Conservation (phyloP, 2,888 invertebrate genomes). For the Alentia gelatinosa region DNA sequence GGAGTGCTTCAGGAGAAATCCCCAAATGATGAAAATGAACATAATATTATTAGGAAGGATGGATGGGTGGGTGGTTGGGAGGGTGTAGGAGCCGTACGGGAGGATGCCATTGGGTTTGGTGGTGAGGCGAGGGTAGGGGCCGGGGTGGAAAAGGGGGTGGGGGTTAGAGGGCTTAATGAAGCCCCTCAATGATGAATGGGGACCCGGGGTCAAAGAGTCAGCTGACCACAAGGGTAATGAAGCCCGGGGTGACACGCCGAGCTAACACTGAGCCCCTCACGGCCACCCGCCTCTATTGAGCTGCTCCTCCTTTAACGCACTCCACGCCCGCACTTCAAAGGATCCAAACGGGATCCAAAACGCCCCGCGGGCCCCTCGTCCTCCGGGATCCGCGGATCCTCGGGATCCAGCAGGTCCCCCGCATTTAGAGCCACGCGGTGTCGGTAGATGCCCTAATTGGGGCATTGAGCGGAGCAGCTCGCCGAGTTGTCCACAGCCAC, state of each 20-base stretch:
- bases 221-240: constrained; percentile 43
- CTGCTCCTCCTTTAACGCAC: not conserved
- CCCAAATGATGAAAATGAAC: constrained; percentile 35
- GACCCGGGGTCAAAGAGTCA: constrained; percentile 34
- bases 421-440: not conserved
- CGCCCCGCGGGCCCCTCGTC: not conserved
- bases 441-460: not conserved
- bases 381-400: not conserved
- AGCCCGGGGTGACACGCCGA: not conserved
- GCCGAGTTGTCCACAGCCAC: not conserved
- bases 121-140: not conserved
- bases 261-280: not conserved
- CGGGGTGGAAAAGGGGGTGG: not conserved
- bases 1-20: not conserved
- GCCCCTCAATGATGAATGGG: constrained; percentile 30
- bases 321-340: not conserved
- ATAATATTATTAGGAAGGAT: not conserved
- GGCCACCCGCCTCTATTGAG: not conserved
- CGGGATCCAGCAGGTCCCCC: not conserved
- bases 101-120: not conserved
- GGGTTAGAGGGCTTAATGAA: constrained; percentile 21
- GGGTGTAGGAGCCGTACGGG: not conserved
- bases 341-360: not conserved
- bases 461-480: not conserved
- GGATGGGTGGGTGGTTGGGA: not conserved